Evolutionary conservation across 2,113 vertebrate species (phyloP).

Genomic region (Phrynocephalus versicolor): DNA sequence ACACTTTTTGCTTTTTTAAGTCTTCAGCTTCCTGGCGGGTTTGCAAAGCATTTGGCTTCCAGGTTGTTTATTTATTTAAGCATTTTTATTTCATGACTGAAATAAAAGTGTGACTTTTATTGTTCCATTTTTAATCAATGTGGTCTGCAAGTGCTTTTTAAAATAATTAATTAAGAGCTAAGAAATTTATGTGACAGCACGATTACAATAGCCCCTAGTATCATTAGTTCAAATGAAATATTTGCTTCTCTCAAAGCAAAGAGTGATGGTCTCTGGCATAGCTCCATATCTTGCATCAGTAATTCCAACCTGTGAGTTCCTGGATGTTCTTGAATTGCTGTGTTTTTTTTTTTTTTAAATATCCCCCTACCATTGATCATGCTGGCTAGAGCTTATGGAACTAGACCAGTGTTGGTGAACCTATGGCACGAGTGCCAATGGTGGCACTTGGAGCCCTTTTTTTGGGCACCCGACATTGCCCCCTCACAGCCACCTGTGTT

Average conservation of each 20-base stretch:
- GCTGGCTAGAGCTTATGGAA: no score
- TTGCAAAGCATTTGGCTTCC: not conserved
- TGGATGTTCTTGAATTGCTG: no score
- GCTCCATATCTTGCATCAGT: not conserved
- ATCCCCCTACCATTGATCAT: no score
- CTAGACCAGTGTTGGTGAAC: no score
- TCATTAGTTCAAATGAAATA: not conserved
- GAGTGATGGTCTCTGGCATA: not conserved
- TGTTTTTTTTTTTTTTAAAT: no score
- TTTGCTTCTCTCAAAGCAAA: not conserved
- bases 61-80: not conserved
- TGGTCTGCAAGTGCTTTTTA: not conserved
- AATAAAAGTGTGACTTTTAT: not conserved
- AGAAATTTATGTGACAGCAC: not conserved
- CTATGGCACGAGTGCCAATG: no score
- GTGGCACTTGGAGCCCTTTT: no score
- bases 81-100: not conserved
- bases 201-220: not conserved
- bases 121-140: not conserved
- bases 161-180: not conserved
- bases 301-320: no score
- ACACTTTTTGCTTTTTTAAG: no score
- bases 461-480: no score
- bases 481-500: no score
- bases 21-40: not conserved